Conservation (phyloP, 2,888 invertebrate genomes). For the Epinotia nisella region DNA sequence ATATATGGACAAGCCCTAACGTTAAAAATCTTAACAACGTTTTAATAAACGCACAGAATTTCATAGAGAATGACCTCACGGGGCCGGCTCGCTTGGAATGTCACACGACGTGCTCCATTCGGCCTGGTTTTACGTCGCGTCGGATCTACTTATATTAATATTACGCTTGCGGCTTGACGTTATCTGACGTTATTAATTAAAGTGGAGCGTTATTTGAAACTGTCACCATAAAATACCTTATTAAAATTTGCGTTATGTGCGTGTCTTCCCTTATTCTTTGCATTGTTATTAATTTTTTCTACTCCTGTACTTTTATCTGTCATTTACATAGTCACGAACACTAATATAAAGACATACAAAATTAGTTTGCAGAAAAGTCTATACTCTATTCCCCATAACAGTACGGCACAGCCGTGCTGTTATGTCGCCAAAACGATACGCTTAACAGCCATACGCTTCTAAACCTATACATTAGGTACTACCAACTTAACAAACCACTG, state of each 20-base stretch:
- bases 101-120: slow-evolving; percentile 62
- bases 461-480: too few relatives aligned
- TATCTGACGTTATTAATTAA: slow-evolving; percentile 33
- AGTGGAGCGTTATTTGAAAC: slow-evolving; percentile 9
- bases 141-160: slow-evolving; percentile 47
- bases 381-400: too few relatives aligned
- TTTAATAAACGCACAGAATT: slow-evolving; percentile 50
- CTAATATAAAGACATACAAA: too few relatives aligned
- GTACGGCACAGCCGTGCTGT: too few relatives aligned
- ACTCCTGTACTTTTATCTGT: too few relatives aligned
- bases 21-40: slow-evolving; percentile 11
- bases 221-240: slow-evolving; percentile 28
- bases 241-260: background rate
- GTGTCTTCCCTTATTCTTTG: background rate
- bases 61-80: slow-evolving; percentile 62
- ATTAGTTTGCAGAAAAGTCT: too few relatives aligned
- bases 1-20: too few relatives aligned
- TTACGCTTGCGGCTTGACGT: slow-evolving; percentile 28
- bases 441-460: too few relatives aligned
- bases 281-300: too few relatives aligned
- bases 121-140: slow-evolving; percentile 54
- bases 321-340: too few relatives aligned
- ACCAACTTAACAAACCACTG: too few relatives aligned
- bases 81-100: slow-evolving; percentile 65
- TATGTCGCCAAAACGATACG: too few relatives aligned